Evolutionary conservation across 2,888 invertebrate genomes (phyloP), one percentile per base, ranked within the genome.

Genomic region (Tipula confusa): DNA sequence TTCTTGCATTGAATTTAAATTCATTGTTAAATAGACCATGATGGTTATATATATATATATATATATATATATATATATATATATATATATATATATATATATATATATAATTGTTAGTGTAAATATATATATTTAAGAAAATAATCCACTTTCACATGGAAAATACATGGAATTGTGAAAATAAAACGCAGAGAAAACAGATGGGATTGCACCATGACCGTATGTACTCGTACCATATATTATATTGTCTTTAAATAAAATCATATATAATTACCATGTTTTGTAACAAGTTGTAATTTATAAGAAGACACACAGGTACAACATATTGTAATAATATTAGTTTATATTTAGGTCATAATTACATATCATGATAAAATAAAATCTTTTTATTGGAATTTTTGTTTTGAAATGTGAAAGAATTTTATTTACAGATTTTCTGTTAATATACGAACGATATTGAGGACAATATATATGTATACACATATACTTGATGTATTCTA

Each of bases 281-380:
- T 64, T 9, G 24, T 3, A 11, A 9, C 18, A 24, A 64, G 15
- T n/a, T 64, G 33, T 7, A 64, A 7, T 24, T 9, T 64, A 18
- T 36, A 36, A 31, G 5, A 36, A 6, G 36, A 3, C 18, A 24
- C 9, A 64, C 64, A 64, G 64, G 64, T 64, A 24, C 64, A 64
- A 64, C 64, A 64, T 64, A n/a, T 43, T 43, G 13, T 38, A n/a
- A 4, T 38, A 38, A 38, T 38, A n/a, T 38, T 38, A n/a, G 43
- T 43, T 43, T n/a, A 43, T 24, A 64, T 64, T 64, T 64, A 64
- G 64, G 64, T 64, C 64, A 64, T 64, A 64, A 64, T 64, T 64
- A 64, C 64, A 64, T 24, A 64, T 24, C 64, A 24, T 64, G 64
- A 24, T 43, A 43, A 43, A 43, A 43, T 1, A 43, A 43, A 43